A percentile compares a stretch with the other conserved stretches of the same genome.
These are phyloP conservation scores for Triplophysa bombifrons DNA, from an alignment of 2,797 vertebrate species.

Conservation along the genomic window DNA sequence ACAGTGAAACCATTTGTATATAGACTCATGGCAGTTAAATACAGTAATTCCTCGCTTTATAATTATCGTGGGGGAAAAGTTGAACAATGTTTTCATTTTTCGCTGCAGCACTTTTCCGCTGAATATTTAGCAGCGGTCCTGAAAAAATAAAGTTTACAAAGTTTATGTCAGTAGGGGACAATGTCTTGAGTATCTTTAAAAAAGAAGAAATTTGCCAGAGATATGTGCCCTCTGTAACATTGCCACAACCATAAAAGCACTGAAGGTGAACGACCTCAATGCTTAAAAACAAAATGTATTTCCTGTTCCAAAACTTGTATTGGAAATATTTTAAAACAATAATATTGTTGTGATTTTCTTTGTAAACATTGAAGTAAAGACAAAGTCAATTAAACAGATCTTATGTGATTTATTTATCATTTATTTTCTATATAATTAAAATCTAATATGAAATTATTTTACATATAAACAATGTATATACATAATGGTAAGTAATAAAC, in stretches of 20 bases:
- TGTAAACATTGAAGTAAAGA: conserved; percentile 55
- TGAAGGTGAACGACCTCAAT: conserved; percentile 31
- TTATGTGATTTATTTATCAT: conserved; percentile 1
- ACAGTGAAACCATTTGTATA: conserved; percentile 41
- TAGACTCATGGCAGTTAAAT: conserved; percentile 22
- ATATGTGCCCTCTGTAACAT: conserved; percentile 9
- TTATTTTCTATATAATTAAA: too few relatives aligned
- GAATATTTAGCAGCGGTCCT: conserved; percentile 45
- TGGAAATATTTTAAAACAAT: conserved; percentile 47
- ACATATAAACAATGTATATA: background rate
- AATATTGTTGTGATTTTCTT: conserved; percentile 50
- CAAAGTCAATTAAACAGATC: conserved; percentile 34
- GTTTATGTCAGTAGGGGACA: conserved; percentile 9
- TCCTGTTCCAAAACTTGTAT: conserved; percentile 39
- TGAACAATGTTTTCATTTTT: conserved; percentile 45
- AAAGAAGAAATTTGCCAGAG: conserved; percentile 19
- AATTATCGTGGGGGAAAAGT: conserved; percentile 22
- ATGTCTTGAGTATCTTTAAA: conserved; percentile 24
- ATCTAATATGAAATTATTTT: background rate
- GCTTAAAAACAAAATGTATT: conserved; percentile 17
- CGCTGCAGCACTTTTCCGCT: conserved; percentile 74
- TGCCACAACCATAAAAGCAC: conserved; percentile 42
- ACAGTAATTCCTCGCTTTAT: background rate
- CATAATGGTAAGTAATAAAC: too few relatives aligned
- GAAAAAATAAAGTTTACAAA: conserved; percentile 53